Conservation (phyloP, 2,113 vertebrate species). For the Bucco capensis region DNA sequence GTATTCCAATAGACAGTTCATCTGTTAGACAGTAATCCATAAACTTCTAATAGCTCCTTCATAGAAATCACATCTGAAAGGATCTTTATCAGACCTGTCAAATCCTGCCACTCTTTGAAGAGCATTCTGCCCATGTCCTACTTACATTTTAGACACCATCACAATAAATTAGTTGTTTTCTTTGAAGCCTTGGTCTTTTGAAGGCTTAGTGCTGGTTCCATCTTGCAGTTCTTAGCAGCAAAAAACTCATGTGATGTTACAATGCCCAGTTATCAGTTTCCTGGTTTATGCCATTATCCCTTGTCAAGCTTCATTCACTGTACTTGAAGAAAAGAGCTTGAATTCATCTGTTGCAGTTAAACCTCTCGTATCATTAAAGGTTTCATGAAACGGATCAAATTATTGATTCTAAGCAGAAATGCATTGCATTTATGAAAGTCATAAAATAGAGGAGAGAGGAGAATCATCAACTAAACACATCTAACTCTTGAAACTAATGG, state of each 20-base stretch:
- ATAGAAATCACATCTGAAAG: neutral
- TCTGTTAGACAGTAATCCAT: neutral
- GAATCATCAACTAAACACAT: neutral
- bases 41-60: neutral
- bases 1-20: neutral
- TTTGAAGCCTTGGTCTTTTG: conserved; percentile 24
- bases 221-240: neutral
- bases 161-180: conserved; percentile 21
- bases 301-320: neutral
- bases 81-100: neutral
- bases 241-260: neutral
- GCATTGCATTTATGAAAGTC: neutral
- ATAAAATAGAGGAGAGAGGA: neutral
- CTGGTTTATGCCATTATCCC: neutral
- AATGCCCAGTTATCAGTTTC: neutral
- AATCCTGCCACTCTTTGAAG: neutral
- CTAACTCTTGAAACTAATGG: neutral
- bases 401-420: neutral
- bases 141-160: neutral
- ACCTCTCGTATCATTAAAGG: neutral
- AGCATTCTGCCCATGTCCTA: neutral
- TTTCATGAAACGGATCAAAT: neutral
- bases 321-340: conserved; percentile 5
- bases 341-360: conserved; percentile 16
- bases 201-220: neutral